Evolutionary conservation across 2,797 vertebrate species (phyloP), one percentile per base, ranked within the genome.

Genomic region (Cryptoblepharus egeriae): DNA sequence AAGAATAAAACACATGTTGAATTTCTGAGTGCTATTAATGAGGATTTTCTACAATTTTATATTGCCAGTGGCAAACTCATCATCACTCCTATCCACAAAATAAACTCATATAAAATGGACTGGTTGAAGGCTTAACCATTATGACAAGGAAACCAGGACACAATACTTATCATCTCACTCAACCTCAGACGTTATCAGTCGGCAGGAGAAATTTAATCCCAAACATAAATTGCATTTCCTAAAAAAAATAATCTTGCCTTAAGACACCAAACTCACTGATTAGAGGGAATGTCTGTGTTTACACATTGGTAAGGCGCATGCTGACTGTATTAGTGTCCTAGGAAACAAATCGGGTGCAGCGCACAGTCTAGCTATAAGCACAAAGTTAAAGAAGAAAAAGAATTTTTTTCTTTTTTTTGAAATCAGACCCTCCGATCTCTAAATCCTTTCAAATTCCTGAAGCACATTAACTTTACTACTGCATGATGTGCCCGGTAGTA

Each of bases 221-320:
- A 84, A 94, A 93, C 95, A 96, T 96, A 96, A 96, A 96, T 96
- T 96, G 92, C 95, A 95, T 96, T 96, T 96, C 96, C 95, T 96
- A 96, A 94, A 96, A 96, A 96, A 96, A 94, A 95, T 92, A 95
- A 94, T 96, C 93, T 96, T 96, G 96, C 96, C 96, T 96, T 95
- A 95, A 96, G 95, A 96, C 94, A 96, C 92, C 95, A 93, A 93
- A 86, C 30, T 77, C 88, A 92, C 94, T 96, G 96, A 96, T 96
- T 96, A 95, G 94, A 95, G 95, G 91, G 95, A 96, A 96, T 95
- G 96, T 96, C 96, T 96, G 92, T 96, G 96, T 96, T 96, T 96
- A 96, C 95, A 96, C 94, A 88, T 96, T 95, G 93, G 91, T 93
- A 91, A 89, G 88, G 91, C 86, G 95, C 96, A 96, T 96, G 94